Conservation (phyloP, 1,140 invertebrate species). For the Oscheius sp. region DNA sequence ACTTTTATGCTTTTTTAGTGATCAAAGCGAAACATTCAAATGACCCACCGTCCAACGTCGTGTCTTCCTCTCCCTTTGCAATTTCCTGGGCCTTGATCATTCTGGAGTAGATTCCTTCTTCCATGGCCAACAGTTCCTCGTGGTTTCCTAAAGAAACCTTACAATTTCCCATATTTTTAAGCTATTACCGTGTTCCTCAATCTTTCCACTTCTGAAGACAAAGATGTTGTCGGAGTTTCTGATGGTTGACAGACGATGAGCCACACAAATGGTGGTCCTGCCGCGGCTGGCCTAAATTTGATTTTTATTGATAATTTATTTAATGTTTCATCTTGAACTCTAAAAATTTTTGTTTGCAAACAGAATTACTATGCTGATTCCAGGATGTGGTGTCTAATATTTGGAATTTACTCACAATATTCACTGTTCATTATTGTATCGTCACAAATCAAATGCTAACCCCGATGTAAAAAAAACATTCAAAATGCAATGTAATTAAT, state of each 20-base stretch:
- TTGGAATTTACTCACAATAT: too few species aligned
- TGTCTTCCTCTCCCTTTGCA: slow-evolving; percentile 30
- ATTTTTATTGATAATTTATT: too few species aligned
- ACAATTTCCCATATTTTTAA: not conserved
- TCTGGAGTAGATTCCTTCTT: slow-evolving; percentile 61
- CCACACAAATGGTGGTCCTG: slow-evolving; percentile 74
- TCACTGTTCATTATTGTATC: too few species aligned
- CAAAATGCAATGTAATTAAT: too few species aligned
- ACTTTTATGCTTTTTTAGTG: too few species aligned
- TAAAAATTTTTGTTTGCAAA: too few species aligned
- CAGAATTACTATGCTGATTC: too few species aligned
- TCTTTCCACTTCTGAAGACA: slow-evolving; percentile 42
- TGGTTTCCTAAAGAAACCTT: slow-evolving; percentile 59
- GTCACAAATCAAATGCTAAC: too few species aligned
- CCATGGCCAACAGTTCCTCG: slow-evolving; percentile 62
- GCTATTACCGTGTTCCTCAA: slow-evolving; percentile 14
- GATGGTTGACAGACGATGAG: slow-evolving; percentile 74
- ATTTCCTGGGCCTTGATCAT: slow-evolving; percentile 67
- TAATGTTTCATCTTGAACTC: too few species aligned
- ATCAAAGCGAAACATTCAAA: too few species aligned
- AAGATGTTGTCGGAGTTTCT: slow-evolving; percentile 70
- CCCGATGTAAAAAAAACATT: too few species aligned
- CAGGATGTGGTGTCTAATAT: too few species aligned
- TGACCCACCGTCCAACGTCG: slow-evolving; percentile 20
- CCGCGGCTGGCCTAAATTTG: slow-evolving; percentile 47